phyloP scores from a whole-genome alignment of 2,113 vertebrate genomes.

The Himantopus leucocephalus region DNA sequence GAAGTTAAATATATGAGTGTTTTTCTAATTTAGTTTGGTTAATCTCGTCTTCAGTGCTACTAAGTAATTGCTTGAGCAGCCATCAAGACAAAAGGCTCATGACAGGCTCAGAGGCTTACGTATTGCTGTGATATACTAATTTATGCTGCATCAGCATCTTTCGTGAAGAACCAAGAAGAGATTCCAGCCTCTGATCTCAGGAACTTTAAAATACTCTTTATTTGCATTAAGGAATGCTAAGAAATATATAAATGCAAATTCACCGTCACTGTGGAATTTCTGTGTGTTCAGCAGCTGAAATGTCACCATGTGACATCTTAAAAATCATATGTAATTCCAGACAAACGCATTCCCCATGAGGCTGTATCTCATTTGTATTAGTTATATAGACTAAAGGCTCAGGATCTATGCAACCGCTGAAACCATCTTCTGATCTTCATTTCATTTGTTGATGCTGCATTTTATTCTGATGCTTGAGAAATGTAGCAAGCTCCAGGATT shows the following conservation, averaged over 20 bases:
- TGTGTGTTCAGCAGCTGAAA: background rate
- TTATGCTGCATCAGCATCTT: background rate
- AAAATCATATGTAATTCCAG: background rate
- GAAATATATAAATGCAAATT: background rate
- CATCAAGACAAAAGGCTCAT: background rate
- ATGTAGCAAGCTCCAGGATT: background rate
- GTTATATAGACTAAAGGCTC: background rate
- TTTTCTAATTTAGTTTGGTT: conserved; percentile 59
- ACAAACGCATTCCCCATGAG: background rate
- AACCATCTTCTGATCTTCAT: background rate
- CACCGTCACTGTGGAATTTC: background rate
- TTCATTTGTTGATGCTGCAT: background rate
- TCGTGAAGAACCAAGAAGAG: background rate
- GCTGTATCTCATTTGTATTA: background rate
- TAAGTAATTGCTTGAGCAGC: conserved; percentile 39
- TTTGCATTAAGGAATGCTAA: background rate
- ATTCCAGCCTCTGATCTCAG: background rate
- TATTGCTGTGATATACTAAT: background rate
- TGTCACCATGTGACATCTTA: background rate
- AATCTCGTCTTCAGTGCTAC: conserved; percentile 47
- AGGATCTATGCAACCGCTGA: background rate
- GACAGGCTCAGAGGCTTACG: background rate
- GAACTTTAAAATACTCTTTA: background rate
- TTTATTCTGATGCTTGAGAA: background rate
- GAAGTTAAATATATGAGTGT: conserved; percentile 57